phyloP scores from a whole-genome alignment of 2,113 vertebrate species.

The Lasiurus cinereus region DNA sequence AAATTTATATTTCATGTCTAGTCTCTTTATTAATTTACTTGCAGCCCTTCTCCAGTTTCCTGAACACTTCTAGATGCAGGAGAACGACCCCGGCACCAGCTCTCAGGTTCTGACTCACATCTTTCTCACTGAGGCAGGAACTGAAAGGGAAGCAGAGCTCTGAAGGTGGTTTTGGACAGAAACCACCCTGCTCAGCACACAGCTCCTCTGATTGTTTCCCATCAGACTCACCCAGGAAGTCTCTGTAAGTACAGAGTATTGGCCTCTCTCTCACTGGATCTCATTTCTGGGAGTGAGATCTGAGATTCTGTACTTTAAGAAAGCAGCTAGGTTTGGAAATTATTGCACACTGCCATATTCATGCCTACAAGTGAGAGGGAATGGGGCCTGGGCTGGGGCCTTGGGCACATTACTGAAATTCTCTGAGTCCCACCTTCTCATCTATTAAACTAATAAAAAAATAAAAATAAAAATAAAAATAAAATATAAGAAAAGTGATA shows the following conservation, averaged over 20 bases:
- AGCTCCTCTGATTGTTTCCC: too few species aligned
- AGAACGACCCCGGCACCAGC: too few species aligned
- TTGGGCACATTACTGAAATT: fast-evolving
- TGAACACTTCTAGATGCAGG: too few species aligned
- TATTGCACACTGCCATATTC: neutral
- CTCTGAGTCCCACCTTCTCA: neutral
- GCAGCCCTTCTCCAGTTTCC: too few species aligned
- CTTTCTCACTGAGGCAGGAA: neutral
- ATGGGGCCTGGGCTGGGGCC: neutral
- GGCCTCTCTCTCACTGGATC: neutral
- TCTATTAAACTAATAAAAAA: too few species aligned
- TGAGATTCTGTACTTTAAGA: neutral
- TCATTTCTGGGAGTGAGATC: neutral
- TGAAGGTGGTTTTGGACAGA: neutral
- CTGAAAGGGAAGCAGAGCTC: neutral
- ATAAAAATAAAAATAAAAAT: too few species aligned
- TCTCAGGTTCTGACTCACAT: too few species aligned
- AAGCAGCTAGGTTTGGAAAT: neutral
- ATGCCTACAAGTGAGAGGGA: too few species aligned
- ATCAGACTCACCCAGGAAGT: neutral
- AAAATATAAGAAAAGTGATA: neutral
- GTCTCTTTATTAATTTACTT: too few species aligned
- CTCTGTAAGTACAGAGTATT: neutral
- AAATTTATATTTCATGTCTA: too few species aligned
- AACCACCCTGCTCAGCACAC: neutral